These are phyloP conservation scores for Notarius quadriscutis DNA, from an alignment of 2,113 vertebrate species.

Conservation along the genomic window DNA sequence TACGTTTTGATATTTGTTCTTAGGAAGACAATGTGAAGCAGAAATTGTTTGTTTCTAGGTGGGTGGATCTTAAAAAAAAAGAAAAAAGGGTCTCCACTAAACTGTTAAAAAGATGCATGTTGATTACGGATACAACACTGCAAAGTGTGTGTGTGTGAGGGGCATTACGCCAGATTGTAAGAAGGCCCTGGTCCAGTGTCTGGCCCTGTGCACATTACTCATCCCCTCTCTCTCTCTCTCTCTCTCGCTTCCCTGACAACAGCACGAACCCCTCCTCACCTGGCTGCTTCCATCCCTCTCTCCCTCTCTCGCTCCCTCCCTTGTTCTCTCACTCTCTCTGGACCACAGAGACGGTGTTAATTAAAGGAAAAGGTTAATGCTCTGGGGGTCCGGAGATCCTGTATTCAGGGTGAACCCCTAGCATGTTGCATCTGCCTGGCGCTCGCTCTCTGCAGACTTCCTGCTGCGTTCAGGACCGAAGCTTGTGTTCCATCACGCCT, in stretches of 20 bases:
- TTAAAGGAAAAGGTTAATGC: constrained; percentile 79
- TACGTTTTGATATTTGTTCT: background rate
- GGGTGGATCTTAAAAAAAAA: background rate
- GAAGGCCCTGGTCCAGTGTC: constrained; percentile 62
- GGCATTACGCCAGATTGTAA: constrained; percentile 65
- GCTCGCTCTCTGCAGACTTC: constrained; percentile 57
- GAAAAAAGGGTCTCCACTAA: background rate
- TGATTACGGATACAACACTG: background rate
- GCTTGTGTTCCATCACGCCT: constrained; percentile 31
- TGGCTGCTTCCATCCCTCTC: constrained; percentile 17
- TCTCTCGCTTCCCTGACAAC: constrained; percentile 64
- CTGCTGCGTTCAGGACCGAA: constrained; percentile 35
- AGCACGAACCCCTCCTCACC: constrained; percentile 64
- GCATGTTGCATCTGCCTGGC: constrained; percentile 67
- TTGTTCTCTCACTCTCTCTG: constrained; percentile 41
- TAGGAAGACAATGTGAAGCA: background rate
- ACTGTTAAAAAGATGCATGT: background rate
- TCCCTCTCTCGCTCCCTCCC: constrained; percentile 29
- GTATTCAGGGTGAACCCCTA: constrained; percentile 63
- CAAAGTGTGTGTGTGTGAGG: constrained; percentile 49
- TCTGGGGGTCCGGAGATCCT: constrained; percentile 62
- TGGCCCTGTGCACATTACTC: constrained; percentile 69
- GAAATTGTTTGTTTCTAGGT: background rate
- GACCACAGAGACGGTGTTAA: constrained; percentile 71
- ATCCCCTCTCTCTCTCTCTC: constrained; percentile 55